These are phyloP conservation scores for Sinella curviseta DNA, from an alignment of 1,140 invertebrate genomes.

Conservation along the genomic window DNA sequence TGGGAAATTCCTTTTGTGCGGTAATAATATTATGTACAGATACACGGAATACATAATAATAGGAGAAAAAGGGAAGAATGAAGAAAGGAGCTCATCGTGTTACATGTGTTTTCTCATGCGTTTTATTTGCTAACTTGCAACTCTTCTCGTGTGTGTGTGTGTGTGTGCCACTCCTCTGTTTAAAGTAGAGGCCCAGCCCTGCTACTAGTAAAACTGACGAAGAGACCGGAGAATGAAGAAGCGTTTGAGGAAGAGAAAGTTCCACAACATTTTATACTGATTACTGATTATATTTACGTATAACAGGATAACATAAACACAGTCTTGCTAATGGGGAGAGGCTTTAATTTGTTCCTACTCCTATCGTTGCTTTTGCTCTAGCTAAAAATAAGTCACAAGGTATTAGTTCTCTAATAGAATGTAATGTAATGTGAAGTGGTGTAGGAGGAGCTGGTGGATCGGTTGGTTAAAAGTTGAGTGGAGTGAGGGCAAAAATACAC, in stretches of 20 bases:
- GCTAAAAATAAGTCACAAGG: background rate
- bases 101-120: background rate
- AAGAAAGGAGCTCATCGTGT: background rate
- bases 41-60: background rate
- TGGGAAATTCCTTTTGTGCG: background rate
- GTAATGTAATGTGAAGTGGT: background rate
- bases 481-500: too few species aligned
- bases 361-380: too few species aligned
- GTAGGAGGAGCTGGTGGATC: too few species aligned
- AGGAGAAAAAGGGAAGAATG: background rate
- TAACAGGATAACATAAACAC: background rate
- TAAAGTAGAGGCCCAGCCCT: too few species aligned
- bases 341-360: too few species aligned
- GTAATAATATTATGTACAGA: background rate
- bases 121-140: background rate
- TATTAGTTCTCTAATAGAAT: background rate
- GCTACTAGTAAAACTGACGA: background rate
- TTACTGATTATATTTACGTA: too few species aligned
- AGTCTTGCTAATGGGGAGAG: background rate
- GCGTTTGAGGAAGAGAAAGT: too few species aligned
- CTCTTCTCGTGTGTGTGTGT: too few species aligned
- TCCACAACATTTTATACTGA: too few species aligned
- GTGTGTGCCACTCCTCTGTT: too few species aligned
- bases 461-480: background rate
- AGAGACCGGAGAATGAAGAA: too few species aligned